These are phyloP conservation scores for Andrena haemorrhoa DNA, from an alignment of 2,888 invertebrate species.

Conservation along the genomic window DNA sequence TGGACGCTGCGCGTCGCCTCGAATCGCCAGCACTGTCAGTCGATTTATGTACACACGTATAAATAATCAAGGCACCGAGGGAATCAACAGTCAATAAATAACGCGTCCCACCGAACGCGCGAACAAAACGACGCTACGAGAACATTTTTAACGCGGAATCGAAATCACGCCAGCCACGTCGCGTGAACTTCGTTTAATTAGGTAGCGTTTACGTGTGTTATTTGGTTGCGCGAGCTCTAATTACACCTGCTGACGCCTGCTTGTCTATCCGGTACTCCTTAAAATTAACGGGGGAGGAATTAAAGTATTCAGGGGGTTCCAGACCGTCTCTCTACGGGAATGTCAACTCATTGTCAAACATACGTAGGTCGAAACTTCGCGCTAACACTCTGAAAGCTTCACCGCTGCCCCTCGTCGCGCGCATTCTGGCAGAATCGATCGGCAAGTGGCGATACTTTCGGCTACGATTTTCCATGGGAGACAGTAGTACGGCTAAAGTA, in stretches of 20 bases:
- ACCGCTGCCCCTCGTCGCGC: not conserved
- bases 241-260: conserved; percentile 37
- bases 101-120: conserved; percentile 42
- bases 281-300: conserved; percentile 41
- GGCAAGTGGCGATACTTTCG: not conserved
- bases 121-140: conserved; percentile 28
- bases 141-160: conserved; percentile 22
- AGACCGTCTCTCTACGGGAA: conserved; percentile 60
- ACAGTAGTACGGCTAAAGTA: conserved; percentile 33
- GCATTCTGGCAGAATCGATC: conserved; percentile 8
- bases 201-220: conserved; percentile 60
- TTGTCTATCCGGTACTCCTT: conserved; percentile 39
- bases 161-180: conserved; percentile 4
- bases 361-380: conserved; percentile 23
- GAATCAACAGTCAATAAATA: conserved; percentile 73
- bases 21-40: conserved; percentile 51
- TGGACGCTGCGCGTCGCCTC: conserved; percentile 2
- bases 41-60: conserved; percentile 69
- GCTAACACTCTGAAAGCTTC: not conserved
- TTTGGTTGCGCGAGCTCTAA: conserved; percentile 59
- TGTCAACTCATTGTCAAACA: conserved; percentile 49
- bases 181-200: conserved; percentile 52
- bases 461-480: conserved; percentile 37
- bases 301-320: conserved; percentile 35
- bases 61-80: conserved; percentile 75